A percentile compares a stretch with the other conserved stretches of the same genome.
Conservation (phyloP, 2,797 vertebrate genomes). For the Meda fulgida region DNA sequence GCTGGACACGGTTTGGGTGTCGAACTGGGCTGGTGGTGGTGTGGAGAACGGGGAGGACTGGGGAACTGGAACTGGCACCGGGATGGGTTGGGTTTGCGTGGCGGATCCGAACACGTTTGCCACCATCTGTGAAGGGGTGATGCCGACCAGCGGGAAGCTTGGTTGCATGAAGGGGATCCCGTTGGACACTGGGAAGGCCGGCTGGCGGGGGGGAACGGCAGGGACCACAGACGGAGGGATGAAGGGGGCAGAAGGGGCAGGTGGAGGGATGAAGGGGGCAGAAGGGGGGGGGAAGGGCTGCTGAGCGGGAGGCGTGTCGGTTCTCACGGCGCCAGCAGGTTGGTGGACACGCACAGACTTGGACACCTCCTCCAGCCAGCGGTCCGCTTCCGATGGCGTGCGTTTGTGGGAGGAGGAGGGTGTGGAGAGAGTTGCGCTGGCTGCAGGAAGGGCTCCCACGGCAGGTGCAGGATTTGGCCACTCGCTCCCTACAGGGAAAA, state of each 20-base stretch:
- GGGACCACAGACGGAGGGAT: constrained; percentile 80
- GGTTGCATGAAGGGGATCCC: constrained; percentile 87
- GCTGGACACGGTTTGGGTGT: constrained; percentile 72
- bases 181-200: constrained; percentile 86
- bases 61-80: constrained; percentile 73
- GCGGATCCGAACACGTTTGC: constrained; percentile 94
- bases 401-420: constrained; percentile 85
- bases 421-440: constrained; percentile 64
- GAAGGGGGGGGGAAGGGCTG: constrained; percentile 39
- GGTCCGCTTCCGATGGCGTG: constrained; percentile 95
- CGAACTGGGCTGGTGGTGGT: constrained; percentile 70
- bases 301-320: constrained; percentile 52
- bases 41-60: constrained; percentile 74
- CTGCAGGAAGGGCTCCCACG: constrained; percentile 64
- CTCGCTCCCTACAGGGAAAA: constrained; percentile 75
- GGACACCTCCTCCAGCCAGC: constrained; percentile 96
- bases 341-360: constrained; percentile 88
- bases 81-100: constrained; percentile 79
- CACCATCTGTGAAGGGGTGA: constrained; percentile 98
- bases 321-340: constrained; percentile 65
- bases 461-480: constrained; percentile 75
- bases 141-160: constrained; percentile 91
- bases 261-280: constrained; percentile 17
- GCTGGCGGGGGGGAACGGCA: constrained; percentile 84
- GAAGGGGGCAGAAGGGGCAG: constrained; percentile 79